Percentiles rank a stretch among this genome's conserved stretches.
Conservation (phyloP, 2,888 invertebrate species). For the Chouioia cunea region DNA sequence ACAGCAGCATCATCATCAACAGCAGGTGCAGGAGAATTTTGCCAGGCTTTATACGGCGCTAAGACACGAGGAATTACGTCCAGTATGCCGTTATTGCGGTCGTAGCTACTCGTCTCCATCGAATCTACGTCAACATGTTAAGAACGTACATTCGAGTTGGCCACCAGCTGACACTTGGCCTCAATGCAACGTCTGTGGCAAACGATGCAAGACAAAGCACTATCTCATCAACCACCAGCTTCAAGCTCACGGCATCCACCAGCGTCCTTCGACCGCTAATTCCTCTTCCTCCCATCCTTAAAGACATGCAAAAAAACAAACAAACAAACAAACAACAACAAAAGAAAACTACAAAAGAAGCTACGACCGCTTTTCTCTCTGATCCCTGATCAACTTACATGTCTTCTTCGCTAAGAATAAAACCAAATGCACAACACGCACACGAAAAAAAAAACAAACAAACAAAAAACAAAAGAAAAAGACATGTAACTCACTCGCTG, state of each 20-base stretch:
- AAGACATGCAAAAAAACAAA: slow-evolving; percentile 15
- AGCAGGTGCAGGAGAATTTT: slow-evolving; percentile 62
- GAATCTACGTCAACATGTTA: slow-evolving; percentile 83
- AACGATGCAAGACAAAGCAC: slow-evolving; percentile 82
- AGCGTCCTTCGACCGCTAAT: slow-evolving; percentile 69
- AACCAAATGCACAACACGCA: neutral
- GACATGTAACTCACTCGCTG: slow-evolving; percentile 34
- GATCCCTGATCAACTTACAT: neutral
- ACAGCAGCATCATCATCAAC: slow-evolving; percentile 49
- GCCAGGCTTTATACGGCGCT: slow-evolving; percentile 66
- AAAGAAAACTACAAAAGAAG: slow-evolving; percentile 7
- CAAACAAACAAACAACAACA: no score
- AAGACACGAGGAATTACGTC: slow-evolving; percentile 69
- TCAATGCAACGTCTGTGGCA: slow-evolving; percentile 80
- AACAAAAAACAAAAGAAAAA: neutral
- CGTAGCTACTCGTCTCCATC: slow-evolving; percentile 80
- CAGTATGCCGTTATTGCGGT: slow-evolving; percentile 79
- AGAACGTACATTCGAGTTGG: slow-evolving; percentile 79
- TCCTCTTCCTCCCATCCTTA: slow-evolving; percentile 50
- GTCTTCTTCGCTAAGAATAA: neutral
- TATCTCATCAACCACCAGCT: slow-evolving; percentile 83
- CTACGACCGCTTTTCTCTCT: slow-evolving; percentile 1
- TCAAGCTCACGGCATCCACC: slow-evolving; percentile 81
- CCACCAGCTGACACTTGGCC: slow-evolving; percentile 80
- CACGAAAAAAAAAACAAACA: neutral